phyloP scores from a whole-genome alignment of 2,113 vertebrate genomes.

The Labrus mixtus region DNA sequence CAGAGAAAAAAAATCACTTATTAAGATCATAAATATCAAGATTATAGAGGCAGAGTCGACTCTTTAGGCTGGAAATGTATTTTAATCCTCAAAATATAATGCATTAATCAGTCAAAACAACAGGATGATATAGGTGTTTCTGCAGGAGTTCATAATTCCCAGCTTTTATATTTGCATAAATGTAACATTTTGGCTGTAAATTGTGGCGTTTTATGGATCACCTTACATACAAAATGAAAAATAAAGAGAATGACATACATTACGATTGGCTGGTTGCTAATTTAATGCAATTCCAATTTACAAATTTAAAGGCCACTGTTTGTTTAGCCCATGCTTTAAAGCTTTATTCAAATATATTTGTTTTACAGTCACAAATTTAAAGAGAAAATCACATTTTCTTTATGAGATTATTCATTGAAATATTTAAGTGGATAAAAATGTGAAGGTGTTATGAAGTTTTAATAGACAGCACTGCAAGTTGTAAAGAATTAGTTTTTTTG shows the following conservation, averaged over 20 bases:
- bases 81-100: slow-evolving; percentile 45
- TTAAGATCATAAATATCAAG: slow-evolving; percentile 55
- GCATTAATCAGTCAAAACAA: slow-evolving; percentile 32
- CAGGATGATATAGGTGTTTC: slow-evolving; percentile 5
- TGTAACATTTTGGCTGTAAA: not conserved
- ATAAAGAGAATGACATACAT: not conserved
- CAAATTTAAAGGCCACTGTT: not conserved
- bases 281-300: not conserved
- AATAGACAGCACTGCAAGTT: not conserved
- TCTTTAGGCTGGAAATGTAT: slow-evolving; percentile 34
- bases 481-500: not conserved
- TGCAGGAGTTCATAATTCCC: not conserved
- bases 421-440: not conserved
- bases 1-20: slow-evolving; percentile 41
- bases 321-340: not conserved
- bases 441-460: not conserved
- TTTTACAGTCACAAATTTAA: not conserved
- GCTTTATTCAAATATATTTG: not conserved
- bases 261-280: not conserved
- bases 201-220: not conserved
- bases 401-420: not conserved
- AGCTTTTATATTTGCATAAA: slow-evolving; percentile 8
- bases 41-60: slow-evolving; percentile 31
- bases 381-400: not conserved
- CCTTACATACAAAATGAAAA: not conserved